Conservation (phyloP, 2,888 invertebrate species). For the Embidobia sp. region DNA sequence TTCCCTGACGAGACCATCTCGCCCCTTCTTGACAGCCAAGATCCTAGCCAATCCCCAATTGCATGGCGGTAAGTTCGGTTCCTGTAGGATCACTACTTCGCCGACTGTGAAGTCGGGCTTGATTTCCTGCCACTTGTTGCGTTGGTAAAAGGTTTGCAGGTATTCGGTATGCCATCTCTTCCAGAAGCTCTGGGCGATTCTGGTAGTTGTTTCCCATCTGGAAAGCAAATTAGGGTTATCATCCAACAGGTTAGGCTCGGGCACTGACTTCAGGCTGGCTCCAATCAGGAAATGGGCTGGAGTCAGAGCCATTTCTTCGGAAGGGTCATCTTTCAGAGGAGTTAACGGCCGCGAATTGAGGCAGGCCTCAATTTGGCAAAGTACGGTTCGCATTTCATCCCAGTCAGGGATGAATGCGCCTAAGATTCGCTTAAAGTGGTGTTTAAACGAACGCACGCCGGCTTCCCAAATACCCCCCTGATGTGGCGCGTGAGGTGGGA, state of each 20-base stretch:
- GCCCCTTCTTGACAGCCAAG: background rate
- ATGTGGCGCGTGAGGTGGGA: background rate
- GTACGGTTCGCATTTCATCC: background rate
- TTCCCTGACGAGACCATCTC: slow-evolving; percentile 4
- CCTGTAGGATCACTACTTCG: too few relatives aligned
- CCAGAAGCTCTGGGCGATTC: too few relatives aligned
- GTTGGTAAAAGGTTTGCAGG: too few relatives aligned
- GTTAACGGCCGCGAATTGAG: background rate
- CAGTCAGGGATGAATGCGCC: background rate
- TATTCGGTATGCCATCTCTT: too few relatives aligned
- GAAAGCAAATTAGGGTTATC: too few relatives aligned
- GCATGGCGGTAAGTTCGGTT: too few relatives aligned
- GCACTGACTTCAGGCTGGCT: background rate
- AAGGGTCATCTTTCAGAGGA: background rate
- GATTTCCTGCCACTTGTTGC: too few relatives aligned
- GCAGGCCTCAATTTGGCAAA: background rate
- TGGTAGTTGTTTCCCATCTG: too few relatives aligned
- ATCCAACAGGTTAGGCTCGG: too few relatives aligned
- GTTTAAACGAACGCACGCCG: background rate
- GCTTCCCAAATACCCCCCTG: background rate
- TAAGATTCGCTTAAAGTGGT: background rate
- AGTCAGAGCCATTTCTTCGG: background rate
- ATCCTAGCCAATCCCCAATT: background rate
- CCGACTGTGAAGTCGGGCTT: too few relatives aligned
- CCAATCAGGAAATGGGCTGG: background rate